Evolutionary conservation across 2,888 invertebrate genomes (phyloP), one percentile per base, ranked within the genome.

Genomic region (Hirtodrosophila trivittata): DNA sequence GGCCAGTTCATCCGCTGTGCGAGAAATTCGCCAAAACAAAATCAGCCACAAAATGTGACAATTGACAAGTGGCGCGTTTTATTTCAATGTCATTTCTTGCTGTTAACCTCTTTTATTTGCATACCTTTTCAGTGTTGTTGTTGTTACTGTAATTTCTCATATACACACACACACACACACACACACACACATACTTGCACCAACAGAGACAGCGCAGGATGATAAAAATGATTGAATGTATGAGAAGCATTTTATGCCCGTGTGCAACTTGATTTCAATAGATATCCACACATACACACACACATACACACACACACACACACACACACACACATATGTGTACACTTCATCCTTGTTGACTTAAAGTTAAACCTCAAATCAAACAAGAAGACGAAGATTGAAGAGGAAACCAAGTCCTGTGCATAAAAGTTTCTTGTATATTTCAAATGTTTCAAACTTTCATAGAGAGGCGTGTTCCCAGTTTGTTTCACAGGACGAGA

Each of bases 401-500:
- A 64, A 47, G 63, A 77, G 74, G 67, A 66, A 60, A 54, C 52
- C 75, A 81, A 75, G 82, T 84, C 80, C 82, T 84, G 78, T 85
- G 85, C 81, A 81, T 81, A 78, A 81, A 81, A 81, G 82, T 82
- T 84, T 65, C 81, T 81, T 81, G 85, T 78, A 84, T 75, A 85
- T 85, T 85, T 85, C 80, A 82, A n/a, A n/a, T n/a, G n/a, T n/a
- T n/a, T n/a, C 85, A 82, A 85, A 80, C 80, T 85, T 82, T 82
- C 85, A 82, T 81, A 70, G 82, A 70, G 82, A 68, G 76, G 71
- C 66, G 57, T 55, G 43, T 51, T 25, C 4, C 25, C 25, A 25
- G 25, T 25, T 3, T 6, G 25, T 4, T 3, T 25, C 4, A 25
- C 4, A 26, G 30, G 42, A 9, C 50, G 26, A 37, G 42, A 51